These are phyloP conservation scores for Drosophila algonquin DNA, from an alignment of 2,888 invertebrate species.

Conservation along the genomic window DNA sequence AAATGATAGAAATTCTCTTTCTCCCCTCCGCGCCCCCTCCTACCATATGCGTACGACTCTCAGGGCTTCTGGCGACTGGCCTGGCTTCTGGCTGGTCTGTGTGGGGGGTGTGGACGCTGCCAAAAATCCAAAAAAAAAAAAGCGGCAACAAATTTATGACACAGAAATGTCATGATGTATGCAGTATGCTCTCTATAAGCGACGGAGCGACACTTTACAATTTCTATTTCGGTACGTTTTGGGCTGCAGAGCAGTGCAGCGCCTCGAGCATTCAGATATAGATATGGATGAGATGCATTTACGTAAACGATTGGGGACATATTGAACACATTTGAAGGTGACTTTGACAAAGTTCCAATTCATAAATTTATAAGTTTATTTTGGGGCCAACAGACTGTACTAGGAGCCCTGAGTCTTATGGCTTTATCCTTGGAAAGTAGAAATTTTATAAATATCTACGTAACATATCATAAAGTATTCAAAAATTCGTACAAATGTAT, in stretches of 20 bases:
- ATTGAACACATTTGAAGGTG: slow-evolving; percentile 65
- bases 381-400: neutral
- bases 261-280: slow-evolving; percentile 16
- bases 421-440: neutral
- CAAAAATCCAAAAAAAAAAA: slow-evolving; percentile 35
- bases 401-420: neutral
- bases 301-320: slow-evolving; percentile 48
- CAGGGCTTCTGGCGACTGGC: slow-evolving; percentile 27
- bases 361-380: slow-evolving; percentile 2
- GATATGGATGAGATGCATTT: slow-evolving; percentile 43
- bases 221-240: slow-evolving; percentile 39
- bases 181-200: slow-evolving; percentile 7
- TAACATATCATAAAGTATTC: too few species aligned
- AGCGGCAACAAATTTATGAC: slow-evolving; percentile 62
- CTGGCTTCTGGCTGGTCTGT: neutral
- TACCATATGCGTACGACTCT: slow-evolving; percentile 17
- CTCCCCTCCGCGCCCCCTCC: neutral
- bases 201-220: slow-evolving; percentile 26
- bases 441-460: too few species aligned
- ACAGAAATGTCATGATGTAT: slow-evolving; percentile 65
- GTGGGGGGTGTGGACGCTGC: slow-evolving; percentile 47
- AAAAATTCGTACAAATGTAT: too few species aligned
- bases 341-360: slow-evolving; percentile 45
- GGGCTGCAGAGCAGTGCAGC: slow-evolving; percentile 33
- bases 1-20: slow-evolving; percentile 16